Evolutionary conservation across 2,888 invertebrate genomes (phyloP), one percentile per base, ranked within the genome.

Genomic region (Amorpha juglandis): DNA sequence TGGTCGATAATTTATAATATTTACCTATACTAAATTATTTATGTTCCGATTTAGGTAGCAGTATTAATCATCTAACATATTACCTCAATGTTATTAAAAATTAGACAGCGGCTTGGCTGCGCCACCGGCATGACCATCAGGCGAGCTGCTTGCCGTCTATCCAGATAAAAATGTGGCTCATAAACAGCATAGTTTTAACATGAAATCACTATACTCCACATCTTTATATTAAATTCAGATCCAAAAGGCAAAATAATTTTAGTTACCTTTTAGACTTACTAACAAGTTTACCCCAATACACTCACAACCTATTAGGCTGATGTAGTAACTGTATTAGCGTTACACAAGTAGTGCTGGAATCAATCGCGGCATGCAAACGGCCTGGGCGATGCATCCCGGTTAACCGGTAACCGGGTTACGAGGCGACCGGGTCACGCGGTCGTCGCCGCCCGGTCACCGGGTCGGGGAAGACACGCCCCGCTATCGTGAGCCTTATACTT

Each of bases 401-500:
- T 71, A 77, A 73, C 74, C 70, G 67, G 74, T 79, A 85, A 88
- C 84, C 88, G 81, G 90, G 90, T 83, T 88, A 81, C 77, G 79
- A 66, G 74, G 81, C 81, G 87, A 87, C 90, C 90, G 81, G 90
- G 90, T 90, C 83, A 90, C 82, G 80, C 82, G 88, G 88, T 86
- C 85, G 79, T 75, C 74, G 78, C 73, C 77, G 72, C 83, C 81
- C 78, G 82, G 82, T 82, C 79, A 78, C 78, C 80, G 78, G 82
- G 80, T 78, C 78, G 76, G 72, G 67, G 73, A 70, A 72, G 78
- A 72, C 78, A 76, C 78, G 73, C 79, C 78, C 78, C 70, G 68
- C 64, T 70, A 63, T 70, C 68, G 67, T 71, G 71, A 69, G 70
- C 70, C 67, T 58, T 68, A 63, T 63, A 63, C 68, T 75, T 71